Evolutionary conservation across 2,888 invertebrate species (phyloP).

Genomic region (Epinotia bilunana): DNA sequence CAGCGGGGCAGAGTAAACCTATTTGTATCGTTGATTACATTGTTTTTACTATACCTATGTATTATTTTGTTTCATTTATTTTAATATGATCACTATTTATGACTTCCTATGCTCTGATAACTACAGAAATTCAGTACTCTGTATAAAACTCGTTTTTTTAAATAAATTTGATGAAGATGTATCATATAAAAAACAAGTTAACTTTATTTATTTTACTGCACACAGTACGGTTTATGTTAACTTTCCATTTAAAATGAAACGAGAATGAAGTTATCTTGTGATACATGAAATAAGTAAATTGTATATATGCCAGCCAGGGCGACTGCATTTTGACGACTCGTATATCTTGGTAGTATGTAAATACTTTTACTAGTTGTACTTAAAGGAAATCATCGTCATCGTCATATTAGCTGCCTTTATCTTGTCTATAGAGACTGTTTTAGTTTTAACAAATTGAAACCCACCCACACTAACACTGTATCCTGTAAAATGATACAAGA

Average conservation of each 20-base stretch:
- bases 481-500: background rate
- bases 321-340: conserved; percentile 2
- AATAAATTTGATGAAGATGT: no score
- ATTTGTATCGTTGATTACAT: conserved; percentile 10
- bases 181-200: no score
- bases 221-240: no score
- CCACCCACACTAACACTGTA: no score
- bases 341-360: background rate
- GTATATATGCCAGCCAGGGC: background rate
- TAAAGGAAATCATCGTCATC: background rate
- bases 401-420: background rate
- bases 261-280: background rate
- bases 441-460: no score
- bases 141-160: no score
- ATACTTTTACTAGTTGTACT: background rate
- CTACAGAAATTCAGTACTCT: background rate
- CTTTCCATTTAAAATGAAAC: no score
- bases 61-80: conserved; percentile 26
- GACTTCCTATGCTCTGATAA: background rate
- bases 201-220: no score
- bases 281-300: background rate
- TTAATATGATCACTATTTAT: background rate
- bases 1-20: conserved; percentile 28
- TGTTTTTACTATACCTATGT: conserved; percentile 3
- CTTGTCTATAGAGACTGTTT: background rate